Percentiles rank a stretch among this genome's conserved stretches.
These are phyloP conservation scores for Crepidodera aurea DNA, from an alignment of 2,888 invertebrate species.

Conservation along the genomic window DNA sequence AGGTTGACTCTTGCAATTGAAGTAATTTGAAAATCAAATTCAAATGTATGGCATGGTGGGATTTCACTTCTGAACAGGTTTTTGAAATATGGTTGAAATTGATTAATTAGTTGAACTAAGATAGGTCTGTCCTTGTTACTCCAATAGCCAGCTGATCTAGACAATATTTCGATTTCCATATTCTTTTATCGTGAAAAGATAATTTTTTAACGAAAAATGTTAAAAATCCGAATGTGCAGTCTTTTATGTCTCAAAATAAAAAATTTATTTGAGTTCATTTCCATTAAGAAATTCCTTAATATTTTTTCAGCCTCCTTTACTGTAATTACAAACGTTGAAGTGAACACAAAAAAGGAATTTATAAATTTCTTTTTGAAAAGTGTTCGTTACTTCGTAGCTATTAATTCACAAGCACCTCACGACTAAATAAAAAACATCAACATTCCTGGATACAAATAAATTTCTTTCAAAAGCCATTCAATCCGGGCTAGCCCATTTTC, in stretches of 20 bases:
- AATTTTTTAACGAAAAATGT: no score
- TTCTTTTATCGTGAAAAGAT: no score
- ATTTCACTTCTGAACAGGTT: no score
- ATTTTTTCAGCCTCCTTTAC: not conserved
- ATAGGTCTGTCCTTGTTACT: no score
- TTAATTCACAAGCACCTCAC: slow-evolving; percentile 29
- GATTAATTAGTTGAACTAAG: no score
- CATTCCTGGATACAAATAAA: slow-evolving; percentile 33
- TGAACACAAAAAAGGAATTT: slow-evolving; percentile 24
- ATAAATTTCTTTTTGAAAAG: slow-evolving; percentile 28
- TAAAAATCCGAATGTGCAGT: no score
- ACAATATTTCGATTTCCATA: no score
- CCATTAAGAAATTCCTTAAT: slow-evolving; percentile 10
- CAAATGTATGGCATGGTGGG: no score
- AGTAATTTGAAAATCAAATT: no score
- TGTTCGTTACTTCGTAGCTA: slow-evolving; percentile 26
- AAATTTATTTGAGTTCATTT: not conserved
- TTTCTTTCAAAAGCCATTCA: slow-evolving; percentile 31
- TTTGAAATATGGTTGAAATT: no score
- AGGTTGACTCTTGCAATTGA: no score
- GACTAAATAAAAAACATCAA: slow-evolving; percentile 27
- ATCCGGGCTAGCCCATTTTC: slow-evolving; percentile 32
- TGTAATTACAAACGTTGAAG: slow-evolving; percentile 26
- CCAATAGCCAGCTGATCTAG: no score
- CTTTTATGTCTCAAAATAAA: not conserved